Percentiles rank a stretch among this genome's conserved stretches.
phyloP scores from a whole-genome alignment of 2,113 vertebrate species.

The Heterochromis multidens region DNA sequence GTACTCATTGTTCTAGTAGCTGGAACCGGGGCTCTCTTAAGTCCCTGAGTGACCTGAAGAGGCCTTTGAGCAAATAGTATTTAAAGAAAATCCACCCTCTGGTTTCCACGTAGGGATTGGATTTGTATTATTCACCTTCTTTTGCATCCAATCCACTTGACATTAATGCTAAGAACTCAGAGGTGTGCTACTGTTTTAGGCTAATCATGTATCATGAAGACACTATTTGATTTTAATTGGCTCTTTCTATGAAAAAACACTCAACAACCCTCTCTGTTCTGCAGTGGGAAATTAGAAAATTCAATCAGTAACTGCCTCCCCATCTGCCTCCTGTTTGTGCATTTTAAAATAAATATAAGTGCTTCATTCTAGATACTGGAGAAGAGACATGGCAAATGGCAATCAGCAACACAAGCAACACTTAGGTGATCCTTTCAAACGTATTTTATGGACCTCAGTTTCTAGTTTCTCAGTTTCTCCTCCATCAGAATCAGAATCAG shows the following conservation, averaged over 20 bases:
- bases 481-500: too few species aligned
- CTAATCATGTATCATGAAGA: neutral
- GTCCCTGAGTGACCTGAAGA: constrained; percentile 2
- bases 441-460: neutral
- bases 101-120: neutral
- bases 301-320: neutral
- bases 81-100: neutral
- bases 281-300: neutral
- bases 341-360: neutral
- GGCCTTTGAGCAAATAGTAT: constrained; percentile 2
- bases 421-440: neutral
- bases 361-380: neutral
- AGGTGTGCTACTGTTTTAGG: neutral
- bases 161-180: neutral
- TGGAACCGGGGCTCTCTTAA: neutral
- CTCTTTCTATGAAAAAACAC: neutral
- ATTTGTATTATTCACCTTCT: neutral
- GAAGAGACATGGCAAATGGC: too few species aligned
- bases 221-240: neutral
- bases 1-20: constrained; percentile 9
- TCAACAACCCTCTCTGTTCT: neutral
- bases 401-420: neutral
- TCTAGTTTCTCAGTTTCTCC: too few species aligned
- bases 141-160: neutral
- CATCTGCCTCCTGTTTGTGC: neutral